Evolutionary conservation across 92 coral and sea anemone species (phyloP).

Genomic region (Actinernus sp.): DNA sequence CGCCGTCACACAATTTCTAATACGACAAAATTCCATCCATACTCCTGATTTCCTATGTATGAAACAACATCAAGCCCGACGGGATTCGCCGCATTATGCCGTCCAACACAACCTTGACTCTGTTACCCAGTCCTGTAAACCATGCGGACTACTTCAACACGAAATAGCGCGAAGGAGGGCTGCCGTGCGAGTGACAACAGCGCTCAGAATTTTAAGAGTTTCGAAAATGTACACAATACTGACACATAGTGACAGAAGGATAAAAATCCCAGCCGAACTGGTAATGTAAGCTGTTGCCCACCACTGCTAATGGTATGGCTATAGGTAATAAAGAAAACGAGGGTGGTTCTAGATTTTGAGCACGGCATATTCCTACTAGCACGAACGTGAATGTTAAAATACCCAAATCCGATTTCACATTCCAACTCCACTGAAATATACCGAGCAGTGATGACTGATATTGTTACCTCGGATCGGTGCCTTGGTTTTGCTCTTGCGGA

Average conservation of each 20-base stretch:
- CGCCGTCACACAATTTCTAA: constrained; percentile 8
- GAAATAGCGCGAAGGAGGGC: neutral
- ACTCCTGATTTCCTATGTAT: neutral
- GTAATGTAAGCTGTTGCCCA: neutral
- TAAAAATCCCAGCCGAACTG: neutral
- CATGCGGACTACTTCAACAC: neutral
- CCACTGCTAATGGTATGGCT: neutral
- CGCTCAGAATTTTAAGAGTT: constrained; percentile 27
- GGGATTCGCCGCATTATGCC: neutral
- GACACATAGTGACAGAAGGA: constrained; percentile 6
- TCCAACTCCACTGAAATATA: neutral
- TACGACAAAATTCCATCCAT: constrained; percentile 33
- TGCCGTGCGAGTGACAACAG: constrained; percentile 6
- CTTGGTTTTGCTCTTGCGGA: constrained; percentile 81
- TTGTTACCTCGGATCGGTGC: constrained; percentile 81
- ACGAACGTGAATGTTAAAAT: neutral
- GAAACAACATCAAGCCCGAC: constrained; percentile 2
- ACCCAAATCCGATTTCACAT: neutral
- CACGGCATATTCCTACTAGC: neutral
- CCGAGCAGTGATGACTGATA: constrained; percentile 27
- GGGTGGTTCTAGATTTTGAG: neutral
- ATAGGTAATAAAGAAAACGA: neutral
- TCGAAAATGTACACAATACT: constrained; percentile 30
- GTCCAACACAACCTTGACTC: neutral
- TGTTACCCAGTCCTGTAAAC: neutral